These are phyloP conservation scores for Lissonota sp. DNA, from an alignment of 2,888 invertebrate species.

Conservation along the genomic window DNA sequence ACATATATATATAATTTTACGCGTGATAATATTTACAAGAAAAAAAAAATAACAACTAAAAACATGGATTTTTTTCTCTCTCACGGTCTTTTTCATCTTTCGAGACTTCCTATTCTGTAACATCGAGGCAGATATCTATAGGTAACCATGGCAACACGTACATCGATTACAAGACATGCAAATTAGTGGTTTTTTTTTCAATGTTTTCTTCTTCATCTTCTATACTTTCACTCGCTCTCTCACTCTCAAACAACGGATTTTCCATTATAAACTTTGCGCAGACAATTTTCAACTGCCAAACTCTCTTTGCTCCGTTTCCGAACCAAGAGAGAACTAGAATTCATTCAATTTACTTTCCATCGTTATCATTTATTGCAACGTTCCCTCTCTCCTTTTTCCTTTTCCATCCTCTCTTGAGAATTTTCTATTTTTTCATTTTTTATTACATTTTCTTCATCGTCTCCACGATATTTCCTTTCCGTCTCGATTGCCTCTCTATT, in stretches of 20 bases:
- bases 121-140: slow-evolving; percentile 61
- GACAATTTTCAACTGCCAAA: not conserved
- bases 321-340: slow-evolving; percentile 48
- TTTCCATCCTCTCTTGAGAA: not conserved
- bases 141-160: slow-evolving; percentile 63
- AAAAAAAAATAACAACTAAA: slow-evolving; percentile 6
- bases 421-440: slow-evolving; percentile 18
- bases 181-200: slow-evolving; percentile 42
- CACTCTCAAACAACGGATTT: slow-evolving; percentile 27
- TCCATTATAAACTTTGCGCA: slow-evolving; percentile 5
- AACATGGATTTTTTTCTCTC: slow-evolving; percentile 28
- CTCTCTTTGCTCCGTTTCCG: slow-evolving; percentile 41
- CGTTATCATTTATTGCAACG: slow-evolving; percentile 41
- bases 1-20: slow-evolving; percentile 31
- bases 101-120: slow-evolving; percentile 59
- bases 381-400: slow-evolving; percentile 3
- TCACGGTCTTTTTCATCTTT: slow-evolving; percentile 32
- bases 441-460: slow-evolving; percentile 12
- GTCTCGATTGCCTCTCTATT: slow-evolving; percentile 9
- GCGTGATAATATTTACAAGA: slow-evolving; percentile 56
- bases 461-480: slow-evolving; percentile 6
- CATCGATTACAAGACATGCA: slow-evolving; percentile 66
- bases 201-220: slow-evolving; percentile 33
- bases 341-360: slow-evolving; percentile 59
- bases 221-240: slow-evolving; percentile 27